Evolutionary conservation across 2,797 vertebrate genomes (phyloP).

Genomic region (Anomalospiza imberbis): DNA sequence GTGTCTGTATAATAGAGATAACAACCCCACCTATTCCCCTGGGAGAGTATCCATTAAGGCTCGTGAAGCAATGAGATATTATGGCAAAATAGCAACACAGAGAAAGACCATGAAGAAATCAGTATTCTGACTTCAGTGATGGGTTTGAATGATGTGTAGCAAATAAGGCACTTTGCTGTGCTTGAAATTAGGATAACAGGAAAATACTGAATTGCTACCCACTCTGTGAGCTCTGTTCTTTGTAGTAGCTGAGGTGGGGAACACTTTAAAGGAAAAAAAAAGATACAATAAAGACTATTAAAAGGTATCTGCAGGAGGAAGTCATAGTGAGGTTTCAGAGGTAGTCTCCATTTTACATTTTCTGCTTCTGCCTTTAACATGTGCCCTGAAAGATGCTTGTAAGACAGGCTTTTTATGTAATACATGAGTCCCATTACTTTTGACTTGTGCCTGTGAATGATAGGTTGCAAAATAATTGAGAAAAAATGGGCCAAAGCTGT

Average conservation of each 20-base stretch:
- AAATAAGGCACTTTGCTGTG: slow-evolving; percentile 1
- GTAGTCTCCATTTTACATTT: neutral
- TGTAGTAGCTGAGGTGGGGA: neutral
- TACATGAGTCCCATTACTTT: neutral
- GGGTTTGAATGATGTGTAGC: neutral
- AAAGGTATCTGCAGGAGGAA: neutral
- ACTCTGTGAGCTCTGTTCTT: neutral
- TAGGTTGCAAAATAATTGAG: neutral
- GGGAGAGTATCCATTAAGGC: neutral
- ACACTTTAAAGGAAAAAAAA: neutral
- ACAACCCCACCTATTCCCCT: neutral
- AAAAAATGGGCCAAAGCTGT: neutral
- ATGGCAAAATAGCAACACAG: neutral
- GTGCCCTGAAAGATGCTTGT: neutral
- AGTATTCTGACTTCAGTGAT: neutral
- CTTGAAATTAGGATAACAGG: neutral
- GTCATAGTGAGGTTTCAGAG: neutral
- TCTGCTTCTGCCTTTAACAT: neutral
- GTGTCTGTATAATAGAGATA: neutral
- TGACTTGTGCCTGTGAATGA: neutral
- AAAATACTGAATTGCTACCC: neutral
- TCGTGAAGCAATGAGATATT: neutral
- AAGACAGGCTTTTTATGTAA: neutral
- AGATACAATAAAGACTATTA: neutral
- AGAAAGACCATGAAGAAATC: neutral